Evolutionary conservation across 2,797 vertebrate species (phyloP).

Genomic region (Protonibea diacanthus): DNA sequence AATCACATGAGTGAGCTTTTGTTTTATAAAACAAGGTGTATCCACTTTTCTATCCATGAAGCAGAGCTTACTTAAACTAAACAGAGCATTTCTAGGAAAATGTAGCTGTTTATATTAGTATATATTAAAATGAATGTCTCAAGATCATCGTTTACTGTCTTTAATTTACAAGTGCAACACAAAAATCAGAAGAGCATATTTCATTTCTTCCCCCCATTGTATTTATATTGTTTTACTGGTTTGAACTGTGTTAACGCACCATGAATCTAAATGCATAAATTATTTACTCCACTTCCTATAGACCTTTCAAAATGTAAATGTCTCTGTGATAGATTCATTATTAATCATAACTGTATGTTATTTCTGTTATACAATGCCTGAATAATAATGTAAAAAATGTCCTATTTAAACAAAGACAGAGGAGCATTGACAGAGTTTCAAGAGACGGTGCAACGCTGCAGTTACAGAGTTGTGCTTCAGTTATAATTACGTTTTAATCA

Average conservation of each 20-base stretch:
- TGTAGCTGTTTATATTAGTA: background rate
- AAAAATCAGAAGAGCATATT: constrained; percentile 20
- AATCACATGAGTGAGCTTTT: constrained; percentile 8
- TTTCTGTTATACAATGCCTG: constrained; percentile 26
- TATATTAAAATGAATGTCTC: constrained; percentile 15
- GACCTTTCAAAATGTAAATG: constrained; percentile 25
- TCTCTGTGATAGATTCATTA: constrained; percentile 31
- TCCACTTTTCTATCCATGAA: constrained; percentile 30
- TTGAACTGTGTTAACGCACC: background rate
- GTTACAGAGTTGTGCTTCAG: constrained; percentile 13
- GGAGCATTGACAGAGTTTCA: constrained; percentile 8
- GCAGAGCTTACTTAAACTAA: constrained; percentile 10
- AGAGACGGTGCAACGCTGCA: constrained; percentile 18
- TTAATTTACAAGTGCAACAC: constrained; percentile 3
- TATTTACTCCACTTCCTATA: constrained; percentile 13
- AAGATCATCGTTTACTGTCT: background rate
- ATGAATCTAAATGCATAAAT: constrained; percentile 12
- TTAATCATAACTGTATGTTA: constrained; percentile 22
- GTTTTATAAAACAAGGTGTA: constrained; percentile 15
- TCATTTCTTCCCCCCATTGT: background rate
- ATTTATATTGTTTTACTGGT: constrained; percentile 2
- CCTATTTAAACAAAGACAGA: constrained; percentile 3
- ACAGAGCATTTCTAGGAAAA: constrained; percentile 21
- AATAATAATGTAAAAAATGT: constrained; percentile 14
- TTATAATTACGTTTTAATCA: constrained; percentile 39